Percentiles rank a stretch among this genome's conserved stretches.
phyloP scores from a whole-genome alignment of 2,797 vertebrate genomes.

The Hirundo rustica region DNA sequence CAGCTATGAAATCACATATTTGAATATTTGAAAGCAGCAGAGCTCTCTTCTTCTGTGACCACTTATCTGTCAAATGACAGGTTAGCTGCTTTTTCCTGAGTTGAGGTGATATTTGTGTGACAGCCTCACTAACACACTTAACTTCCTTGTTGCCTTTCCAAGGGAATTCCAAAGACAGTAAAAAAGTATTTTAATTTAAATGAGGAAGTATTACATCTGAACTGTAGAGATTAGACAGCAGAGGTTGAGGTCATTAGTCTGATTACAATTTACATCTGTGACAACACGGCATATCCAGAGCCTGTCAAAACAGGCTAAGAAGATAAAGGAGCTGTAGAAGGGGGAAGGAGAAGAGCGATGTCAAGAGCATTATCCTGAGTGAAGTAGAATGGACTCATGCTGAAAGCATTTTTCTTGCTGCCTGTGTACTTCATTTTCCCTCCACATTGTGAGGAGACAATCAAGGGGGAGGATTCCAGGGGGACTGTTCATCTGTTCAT shows the following conservation, averaged over 20 bases:
- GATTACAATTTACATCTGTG: neutral
- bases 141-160: neutral
- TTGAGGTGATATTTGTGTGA: neutral
- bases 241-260: neutral
- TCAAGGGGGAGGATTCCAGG: neutral
- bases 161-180: neutral
- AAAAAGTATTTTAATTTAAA: neutral
- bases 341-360: neutral
- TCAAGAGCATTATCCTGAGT: neutral
- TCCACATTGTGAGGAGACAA: neutral
- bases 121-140: neutral
- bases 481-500: fast-evolving
- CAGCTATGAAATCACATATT: neutral
- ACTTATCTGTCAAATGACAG: neutral
- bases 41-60: neutral
- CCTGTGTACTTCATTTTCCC: neutral
- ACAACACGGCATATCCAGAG: neutral
- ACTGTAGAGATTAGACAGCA: neutral
- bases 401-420: neutral
- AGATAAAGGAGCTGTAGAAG: neutral
- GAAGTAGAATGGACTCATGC: neutral
- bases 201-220: neutral
- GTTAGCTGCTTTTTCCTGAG: neutral
- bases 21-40: neutral
- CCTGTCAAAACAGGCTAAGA: neutral